A percentile compares a stretch with the other conserved stretches of the same genome.
Conservation (phyloP, 2,113 vertebrate genomes). For the Orcinus orca region DNA sequence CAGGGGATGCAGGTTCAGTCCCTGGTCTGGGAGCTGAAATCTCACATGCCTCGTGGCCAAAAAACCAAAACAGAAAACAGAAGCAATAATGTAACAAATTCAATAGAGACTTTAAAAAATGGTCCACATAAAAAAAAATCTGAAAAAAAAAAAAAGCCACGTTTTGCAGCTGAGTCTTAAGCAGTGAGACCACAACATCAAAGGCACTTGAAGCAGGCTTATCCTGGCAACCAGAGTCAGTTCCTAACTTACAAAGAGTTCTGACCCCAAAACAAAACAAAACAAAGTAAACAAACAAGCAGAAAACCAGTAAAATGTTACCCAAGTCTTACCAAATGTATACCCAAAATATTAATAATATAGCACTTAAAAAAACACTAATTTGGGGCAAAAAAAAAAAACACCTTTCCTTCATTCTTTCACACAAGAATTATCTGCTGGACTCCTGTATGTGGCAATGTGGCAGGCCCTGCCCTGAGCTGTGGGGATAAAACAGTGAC, state of each 20-base stretch:
- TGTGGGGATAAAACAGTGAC: not conserved
- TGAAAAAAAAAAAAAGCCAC: not conserved
- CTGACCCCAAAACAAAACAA: not conserved
- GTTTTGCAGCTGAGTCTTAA: not conserved
- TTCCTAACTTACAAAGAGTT: not conserved
- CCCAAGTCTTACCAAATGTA: not conserved
- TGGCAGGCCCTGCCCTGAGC: not conserved
- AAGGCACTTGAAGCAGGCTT: not conserved
- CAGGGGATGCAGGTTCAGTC: too few relatives aligned
- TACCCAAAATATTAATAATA: not conserved
- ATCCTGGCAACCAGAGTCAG: not conserved
- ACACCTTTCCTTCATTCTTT: not conserved
- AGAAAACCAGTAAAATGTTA: not conserved
- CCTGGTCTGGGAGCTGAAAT: too few relatives aligned
- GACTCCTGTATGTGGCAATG: not conserved
- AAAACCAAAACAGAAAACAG: too few relatives aligned
- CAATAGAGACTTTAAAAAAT: too few relatives aligned
- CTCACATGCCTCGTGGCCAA: too few relatives aligned
- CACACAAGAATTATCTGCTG: conserved; percentile 17
- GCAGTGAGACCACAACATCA: not conserved
- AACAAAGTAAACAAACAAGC: not conserved
- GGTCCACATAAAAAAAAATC: too few relatives aligned
- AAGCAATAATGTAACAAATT: too few relatives aligned
- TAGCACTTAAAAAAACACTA: not conserved
- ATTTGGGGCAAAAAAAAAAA: not conserved